Evolutionary conservation across 2,888 invertebrate genomes (phyloP).

Genomic region (Chrysodeixis includens): DNA sequence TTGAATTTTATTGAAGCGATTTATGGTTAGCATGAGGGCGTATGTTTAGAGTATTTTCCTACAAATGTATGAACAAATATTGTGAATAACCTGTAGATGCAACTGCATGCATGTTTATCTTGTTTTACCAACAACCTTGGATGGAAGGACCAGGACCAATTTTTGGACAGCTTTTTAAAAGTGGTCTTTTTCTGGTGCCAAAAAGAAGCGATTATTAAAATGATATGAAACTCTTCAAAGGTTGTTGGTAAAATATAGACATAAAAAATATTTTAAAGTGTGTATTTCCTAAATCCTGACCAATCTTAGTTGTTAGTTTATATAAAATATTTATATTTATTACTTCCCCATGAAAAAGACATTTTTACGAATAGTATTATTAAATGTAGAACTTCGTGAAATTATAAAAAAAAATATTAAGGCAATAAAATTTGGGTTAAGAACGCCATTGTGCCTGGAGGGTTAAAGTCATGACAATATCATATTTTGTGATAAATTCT

Average conservation of each 20-base stretch:
- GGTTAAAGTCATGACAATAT: slow-evolving; percentile 82
- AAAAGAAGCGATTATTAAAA: not conserved
- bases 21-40: slow-evolving; percentile 51
- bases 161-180: slow-evolving; percentile 5
- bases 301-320: slow-evolving; percentile 85
- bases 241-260: slow-evolving; percentile 58
- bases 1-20: slow-evolving; percentile 62
- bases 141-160: not conserved
- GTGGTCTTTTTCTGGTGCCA: not conserved
- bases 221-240: slow-evolving; percentile 30
- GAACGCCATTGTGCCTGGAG: slow-evolving; percentile 86
- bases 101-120: slow-evolving; percentile 46
- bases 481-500: slow-evolving; percentile 69
- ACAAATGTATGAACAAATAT: slow-evolving; percentile 60
- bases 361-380: slow-evolving; percentile 90
- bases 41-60: slow-evolving; percentile 62
- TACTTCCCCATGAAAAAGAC: slow-evolving; percentile 86
- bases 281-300: slow-evolving; percentile 87
- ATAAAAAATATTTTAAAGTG: slow-evolving; percentile 73
- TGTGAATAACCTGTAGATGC: slow-evolving; percentile 62
- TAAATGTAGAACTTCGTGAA: slow-evolving; percentile 86
- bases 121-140: slow-evolving; percentile 45
- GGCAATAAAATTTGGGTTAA: slow-evolving; percentile 86
- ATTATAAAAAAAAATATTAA: slow-evolving; percentile 64
- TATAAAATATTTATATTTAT: slow-evolving; percentile 86